Conservation (phyloP, 2,797 vertebrate species). For the Scolopax rusticola region DNA sequence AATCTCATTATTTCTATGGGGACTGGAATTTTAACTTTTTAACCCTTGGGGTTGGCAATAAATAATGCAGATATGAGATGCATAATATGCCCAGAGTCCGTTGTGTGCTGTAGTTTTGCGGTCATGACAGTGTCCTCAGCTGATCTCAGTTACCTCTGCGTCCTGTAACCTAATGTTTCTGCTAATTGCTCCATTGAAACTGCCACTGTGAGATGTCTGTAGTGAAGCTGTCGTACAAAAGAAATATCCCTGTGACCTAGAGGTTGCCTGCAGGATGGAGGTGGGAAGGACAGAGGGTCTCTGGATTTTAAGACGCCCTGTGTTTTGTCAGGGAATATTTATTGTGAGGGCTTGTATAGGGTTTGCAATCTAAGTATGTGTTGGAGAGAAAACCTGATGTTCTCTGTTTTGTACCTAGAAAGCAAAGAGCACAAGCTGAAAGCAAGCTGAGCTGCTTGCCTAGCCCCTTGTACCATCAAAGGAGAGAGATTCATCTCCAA, state of each 20-base stretch:
- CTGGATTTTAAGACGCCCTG: background rate
- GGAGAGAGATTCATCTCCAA: background rate
- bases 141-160: background rate
- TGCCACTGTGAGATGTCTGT: background rate
- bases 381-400: background rate
- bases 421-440: background rate
- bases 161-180: background rate
- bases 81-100: background rate
- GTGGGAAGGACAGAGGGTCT: background rate
- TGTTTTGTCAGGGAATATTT: background rate
- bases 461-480: background rate
- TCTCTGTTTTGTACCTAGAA: background rate
- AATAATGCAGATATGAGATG: background rate
- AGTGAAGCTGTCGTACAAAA: background rate
- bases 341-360: background rate
- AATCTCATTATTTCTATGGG: slow-evolving; percentile 8
- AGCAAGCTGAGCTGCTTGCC: background rate
- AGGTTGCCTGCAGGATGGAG: background rate
- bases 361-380: background rate
- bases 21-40: background rate
- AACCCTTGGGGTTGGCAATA: background rate
- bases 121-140: background rate
- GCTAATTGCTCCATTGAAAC: background rate
- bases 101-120: background rate
- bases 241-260: background rate